These are phyloP conservation scores for Eudemis profundana DNA, from an alignment of 2,888 invertebrate genomes.

Conservation along the genomic window DNA sequence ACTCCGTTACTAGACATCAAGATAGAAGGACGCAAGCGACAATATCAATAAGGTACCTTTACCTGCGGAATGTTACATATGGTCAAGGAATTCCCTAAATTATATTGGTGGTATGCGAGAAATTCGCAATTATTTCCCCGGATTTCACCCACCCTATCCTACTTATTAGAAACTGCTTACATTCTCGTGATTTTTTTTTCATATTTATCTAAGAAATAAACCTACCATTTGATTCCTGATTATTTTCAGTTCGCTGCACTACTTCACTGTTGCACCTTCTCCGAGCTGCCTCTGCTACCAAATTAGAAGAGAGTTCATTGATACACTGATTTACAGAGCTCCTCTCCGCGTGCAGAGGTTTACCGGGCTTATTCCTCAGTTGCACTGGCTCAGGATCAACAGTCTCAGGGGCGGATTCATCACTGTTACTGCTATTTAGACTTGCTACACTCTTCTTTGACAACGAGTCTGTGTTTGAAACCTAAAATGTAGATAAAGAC, in stretches of 20 bases:
- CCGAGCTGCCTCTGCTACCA: conserved; percentile 72
- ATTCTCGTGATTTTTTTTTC: no score
- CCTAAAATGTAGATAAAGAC: conserved; percentile 55
- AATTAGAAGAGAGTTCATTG: conserved; percentile 88
- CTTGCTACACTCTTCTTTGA: conserved; percentile 75
- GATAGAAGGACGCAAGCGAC: no score
- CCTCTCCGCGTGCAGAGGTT: conserved; percentile 72
- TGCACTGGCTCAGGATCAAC: conserved; percentile 74
- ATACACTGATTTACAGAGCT: conserved; percentile 88
- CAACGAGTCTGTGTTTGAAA: conserved; percentile 71
- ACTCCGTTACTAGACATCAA: no score
- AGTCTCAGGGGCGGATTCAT: conserved; percentile 68
- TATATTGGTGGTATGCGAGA: no score
- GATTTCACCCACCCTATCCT: no score
- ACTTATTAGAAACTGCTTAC: no score
- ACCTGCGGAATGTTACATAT: no score
- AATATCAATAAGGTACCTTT: no score
- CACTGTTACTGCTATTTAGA: conserved; percentile 66
- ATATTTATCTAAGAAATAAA: no score
- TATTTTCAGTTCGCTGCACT: conserved; percentile 73
- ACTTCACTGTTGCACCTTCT: conserved; percentile 83
- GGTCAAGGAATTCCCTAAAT: no score
- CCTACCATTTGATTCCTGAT: conserved; percentile 73
- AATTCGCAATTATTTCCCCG: no score
- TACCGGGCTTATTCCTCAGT: conserved; percentile 72